Conservation (phyloP, 2,797 vertebrate genomes). For the Etheostoma nigrum region DNA sequence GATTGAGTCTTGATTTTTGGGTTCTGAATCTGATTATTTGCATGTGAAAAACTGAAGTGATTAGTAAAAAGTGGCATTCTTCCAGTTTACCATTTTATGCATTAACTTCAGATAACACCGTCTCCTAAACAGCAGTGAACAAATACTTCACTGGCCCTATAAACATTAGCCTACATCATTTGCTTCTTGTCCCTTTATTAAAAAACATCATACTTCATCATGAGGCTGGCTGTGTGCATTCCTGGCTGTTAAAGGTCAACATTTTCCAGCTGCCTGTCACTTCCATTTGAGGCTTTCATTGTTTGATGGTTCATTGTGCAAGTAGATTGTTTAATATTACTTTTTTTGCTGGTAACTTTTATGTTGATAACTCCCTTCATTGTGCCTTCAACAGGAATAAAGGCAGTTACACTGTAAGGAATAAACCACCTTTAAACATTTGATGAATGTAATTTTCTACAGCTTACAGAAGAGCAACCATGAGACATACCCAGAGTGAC, state of each 20-base stretch:
- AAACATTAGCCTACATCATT: neutral
- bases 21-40: neutral
- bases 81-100: neutral
- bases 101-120: no score
- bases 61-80: no score
- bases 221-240: neutral
- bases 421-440: constrained; percentile 12
- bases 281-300: neutral
- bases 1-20: neutral
- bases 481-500: constrained; percentile 33
- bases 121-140: neutral
- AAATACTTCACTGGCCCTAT: neutral
- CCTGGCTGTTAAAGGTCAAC: neutral
- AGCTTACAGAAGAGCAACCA: constrained; percentile 9
- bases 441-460: constrained; percentile 19
- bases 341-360: neutral
- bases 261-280: neutral
- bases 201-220: neutral
- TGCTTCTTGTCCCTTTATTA: neutral
- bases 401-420: neutral
- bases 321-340: neutral
- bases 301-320: neutral
- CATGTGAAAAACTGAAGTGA: neutral
- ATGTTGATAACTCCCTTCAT: neutral
- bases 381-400: neutral